Evolutionary conservation across 2,888 invertebrate genomes (phyloP).

Genomic region (Zhuqinia jingwanae): DNA sequence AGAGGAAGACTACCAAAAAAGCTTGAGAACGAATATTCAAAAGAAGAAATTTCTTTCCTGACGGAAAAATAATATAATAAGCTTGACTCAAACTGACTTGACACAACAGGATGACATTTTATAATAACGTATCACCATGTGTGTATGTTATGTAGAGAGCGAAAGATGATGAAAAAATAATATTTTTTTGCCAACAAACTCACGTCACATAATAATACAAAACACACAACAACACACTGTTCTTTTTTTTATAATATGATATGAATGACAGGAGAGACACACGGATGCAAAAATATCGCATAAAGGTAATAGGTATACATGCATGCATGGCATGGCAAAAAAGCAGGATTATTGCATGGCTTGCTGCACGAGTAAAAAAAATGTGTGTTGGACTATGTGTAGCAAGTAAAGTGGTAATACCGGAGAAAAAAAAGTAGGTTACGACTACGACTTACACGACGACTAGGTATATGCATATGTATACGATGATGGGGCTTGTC

Average conservation of each 20-base stretch:
- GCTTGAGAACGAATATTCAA: background rate
- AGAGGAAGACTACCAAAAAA: conserved; percentile 6
- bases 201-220: background rate
- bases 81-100: too few species aligned
- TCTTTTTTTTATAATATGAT: background rate
- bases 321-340: conserved; percentile 7
- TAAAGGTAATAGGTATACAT: too few species aligned
- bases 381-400: background rate
- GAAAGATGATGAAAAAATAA: conserved; percentile 3
- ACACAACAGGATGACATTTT: background rate
- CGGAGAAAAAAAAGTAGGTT: conserved; percentile 68
- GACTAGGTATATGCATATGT: too few species aligned
- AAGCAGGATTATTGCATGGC: conserved; percentile 3
- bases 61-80: conserved; percentile 18
- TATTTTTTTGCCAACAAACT: background rate
- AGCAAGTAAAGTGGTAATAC: conserved; percentile 41
- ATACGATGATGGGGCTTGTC: background rate
- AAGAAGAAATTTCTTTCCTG: conserved; percentile 5
- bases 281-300: conserved; percentile 31
- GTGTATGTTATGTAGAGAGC: background rate
- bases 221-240: background rate
- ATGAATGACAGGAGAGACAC: conserved; percentile 34
- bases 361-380: conserved; percentile 1
- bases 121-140: too few species aligned
- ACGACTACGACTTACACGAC: background rate